phyloP scores from a whole-genome alignment of 2,888 invertebrate species.

The Cancer borealis region DNA sequence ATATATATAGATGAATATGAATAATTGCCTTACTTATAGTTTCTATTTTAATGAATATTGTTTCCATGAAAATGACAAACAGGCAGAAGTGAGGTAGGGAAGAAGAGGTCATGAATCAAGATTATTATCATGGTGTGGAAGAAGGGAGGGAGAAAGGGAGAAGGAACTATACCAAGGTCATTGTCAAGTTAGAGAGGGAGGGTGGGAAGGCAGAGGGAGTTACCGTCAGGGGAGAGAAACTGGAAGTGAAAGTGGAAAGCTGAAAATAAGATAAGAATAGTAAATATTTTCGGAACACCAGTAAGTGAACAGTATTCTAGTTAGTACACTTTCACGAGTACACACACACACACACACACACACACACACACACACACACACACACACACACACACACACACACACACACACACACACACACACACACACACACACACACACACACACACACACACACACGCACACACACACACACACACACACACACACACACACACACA shows the following conservation, averaged over 20 bases:
- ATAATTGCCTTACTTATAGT: too few species aligned
- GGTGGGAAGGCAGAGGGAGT: neutral
- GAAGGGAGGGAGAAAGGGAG: neutral
- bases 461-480: conserved; percentile 21
- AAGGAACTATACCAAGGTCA: neutral
- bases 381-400: conserved; percentile 22
- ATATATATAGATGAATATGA: too few species aligned
- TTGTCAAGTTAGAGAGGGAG: neutral
- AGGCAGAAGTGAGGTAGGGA: neutral
- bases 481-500: neutral
- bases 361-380: conserved; percentile 46
- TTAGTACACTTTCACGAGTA: neutral
- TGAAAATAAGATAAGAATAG: conserved; percentile 1
- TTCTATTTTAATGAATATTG: too few species aligned
- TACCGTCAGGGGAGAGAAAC: neutral
- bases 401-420: neutral
- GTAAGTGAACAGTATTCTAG: neutral
- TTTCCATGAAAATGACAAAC: neutral
- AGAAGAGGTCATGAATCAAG: neutral
- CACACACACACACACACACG: neutral
- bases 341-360: conserved; percentile 16
- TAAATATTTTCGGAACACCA: neutral
- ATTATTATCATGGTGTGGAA: neutral
- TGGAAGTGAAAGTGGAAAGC: neutral
- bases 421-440: neutral